A percentile compares a stretch with the other conserved stretches of the same genome.
Evolutionary conservation across 2,888 invertebrate species (phyloP).

Genomic region (Nomada fucata): DNA sequence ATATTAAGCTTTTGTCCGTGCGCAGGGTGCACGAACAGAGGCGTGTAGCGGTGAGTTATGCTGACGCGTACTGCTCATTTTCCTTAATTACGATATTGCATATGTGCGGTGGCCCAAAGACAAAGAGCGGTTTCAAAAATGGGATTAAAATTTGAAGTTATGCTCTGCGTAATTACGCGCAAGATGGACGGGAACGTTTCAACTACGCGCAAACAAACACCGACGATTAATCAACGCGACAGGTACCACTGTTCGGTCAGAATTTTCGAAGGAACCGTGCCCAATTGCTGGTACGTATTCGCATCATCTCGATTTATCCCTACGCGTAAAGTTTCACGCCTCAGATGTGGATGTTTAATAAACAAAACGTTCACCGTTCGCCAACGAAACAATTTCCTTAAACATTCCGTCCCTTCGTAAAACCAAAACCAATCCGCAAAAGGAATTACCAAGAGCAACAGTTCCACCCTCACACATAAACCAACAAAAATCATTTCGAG

Average conservation of each 20-base stretch:
- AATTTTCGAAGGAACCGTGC: background rate
- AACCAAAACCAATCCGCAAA: no score
- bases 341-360: no score
- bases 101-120: slow-evolving; percentile 49
- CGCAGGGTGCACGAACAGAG: slow-evolving; percentile 13
- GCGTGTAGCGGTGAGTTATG: slow-evolving; percentile 56
- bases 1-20: slow-evolving; percentile 57
- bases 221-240: slow-evolving; percentile 40
- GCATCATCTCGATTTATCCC: no score
- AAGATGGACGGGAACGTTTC: slow-evolving; percentile 38
- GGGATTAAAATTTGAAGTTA: slow-evolving; percentile 57
- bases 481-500: no score
- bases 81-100: slow-evolving; percentile 65
- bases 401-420: no score
- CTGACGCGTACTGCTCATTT: slow-evolving; percentile 54
- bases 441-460: no score
- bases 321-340: no score
- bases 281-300: background rate
- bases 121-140: slow-evolving; percentile 57
- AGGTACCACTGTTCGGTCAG: background rate
- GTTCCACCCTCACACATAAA: no score
- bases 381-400: no score
- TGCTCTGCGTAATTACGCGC: slow-evolving; percentile 47
- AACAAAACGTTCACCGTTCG: no score
- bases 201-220: slow-evolving; percentile 18